Percentiles rank a stretch among this genome's conserved stretches.
Conservation (phyloP, 2,797 vertebrate species). For the Malurus leucopterus region DNA sequence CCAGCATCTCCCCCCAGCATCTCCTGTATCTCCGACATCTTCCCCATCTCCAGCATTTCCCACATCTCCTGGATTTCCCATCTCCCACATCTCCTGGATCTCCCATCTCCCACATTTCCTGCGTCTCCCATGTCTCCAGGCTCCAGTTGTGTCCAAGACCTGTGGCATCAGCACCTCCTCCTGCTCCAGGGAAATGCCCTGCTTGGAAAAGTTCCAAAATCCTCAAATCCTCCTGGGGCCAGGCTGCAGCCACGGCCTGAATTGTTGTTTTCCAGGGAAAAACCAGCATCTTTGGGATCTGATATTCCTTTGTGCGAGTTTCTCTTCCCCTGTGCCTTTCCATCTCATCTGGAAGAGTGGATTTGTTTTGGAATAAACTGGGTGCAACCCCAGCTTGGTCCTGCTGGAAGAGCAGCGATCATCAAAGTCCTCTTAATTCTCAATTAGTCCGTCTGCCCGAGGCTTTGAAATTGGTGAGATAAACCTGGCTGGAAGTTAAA, state of each 20-base stretch:
- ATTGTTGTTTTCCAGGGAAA: neutral
- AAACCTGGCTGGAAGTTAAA: neutral
- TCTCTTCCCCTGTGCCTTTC: neutral
- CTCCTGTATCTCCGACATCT: neutral
- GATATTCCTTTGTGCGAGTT: neutral
- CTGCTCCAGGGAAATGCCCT: neutral
- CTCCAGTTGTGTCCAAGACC: rapidly evolving
- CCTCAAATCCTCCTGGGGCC: neutral
- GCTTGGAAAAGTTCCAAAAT: neutral
- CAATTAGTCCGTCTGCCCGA: slow-evolving; percentile 3
- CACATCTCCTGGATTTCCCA: neutral
- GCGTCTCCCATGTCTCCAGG: no score
- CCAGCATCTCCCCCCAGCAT: no score
- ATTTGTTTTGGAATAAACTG: neutral
- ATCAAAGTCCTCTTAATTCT: slow-evolving; percentile 15
- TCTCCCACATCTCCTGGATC: no score
- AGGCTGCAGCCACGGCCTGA: rapidly evolving
- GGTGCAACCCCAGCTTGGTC: neutral
- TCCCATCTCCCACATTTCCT: neutral
- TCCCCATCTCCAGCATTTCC: no score
- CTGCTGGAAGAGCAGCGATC: neutral
- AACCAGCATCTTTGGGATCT: neutral
- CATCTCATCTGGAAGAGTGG: neutral
- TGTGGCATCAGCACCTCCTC: rapidly evolving
- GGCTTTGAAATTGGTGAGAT: slow-evolving; percentile 20